These are phyloP conservation scores for Brachymystax lenok DNA, from an alignment of 2,797 vertebrate genomes.

Conservation along the genomic window DNA sequence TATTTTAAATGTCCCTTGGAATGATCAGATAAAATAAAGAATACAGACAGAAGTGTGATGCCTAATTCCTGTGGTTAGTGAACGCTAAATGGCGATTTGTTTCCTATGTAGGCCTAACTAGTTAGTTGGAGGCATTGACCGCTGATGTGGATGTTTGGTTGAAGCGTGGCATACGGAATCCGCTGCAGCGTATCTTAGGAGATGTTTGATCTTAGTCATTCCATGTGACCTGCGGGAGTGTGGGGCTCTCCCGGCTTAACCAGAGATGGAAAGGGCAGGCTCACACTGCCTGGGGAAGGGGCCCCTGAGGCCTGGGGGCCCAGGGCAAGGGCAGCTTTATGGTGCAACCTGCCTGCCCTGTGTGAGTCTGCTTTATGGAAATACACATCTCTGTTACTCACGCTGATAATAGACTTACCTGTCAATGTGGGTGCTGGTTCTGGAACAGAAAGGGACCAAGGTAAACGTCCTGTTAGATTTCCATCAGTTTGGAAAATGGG, in stretches of 20 bases:
- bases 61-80: background rate
- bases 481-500: slow-evolving; percentile 20
- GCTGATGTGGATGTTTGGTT: slow-evolving; percentile 16
- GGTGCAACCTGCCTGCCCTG: slow-evolving; percentile 28
- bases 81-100: background rate
- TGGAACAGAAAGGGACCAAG: slow-evolving; percentile 7
- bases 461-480: slow-evolving; percentile 32
- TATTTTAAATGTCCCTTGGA: background rate
- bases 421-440: slow-evolving; percentile 39
- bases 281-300: slow-evolving; percentile 1
- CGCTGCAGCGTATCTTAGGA: slow-evolving; percentile 5
- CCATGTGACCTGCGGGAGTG: slow-evolving; percentile 39
- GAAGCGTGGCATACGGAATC: slow-evolving; percentile 22
- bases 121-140: background rate
- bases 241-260: slow-evolving; percentile 27
- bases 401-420: slow-evolving; percentile 51
- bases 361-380: slow-evolving; percentile 60
- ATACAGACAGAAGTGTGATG: background rate
- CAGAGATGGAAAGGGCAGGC: slow-evolving; percentile 20
- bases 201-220: slow-evolving; percentile 48
- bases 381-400: slow-evolving; percentile 49
- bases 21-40: background rate
- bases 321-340: slow-evolving; percentile 11
- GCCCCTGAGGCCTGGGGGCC: slow-evolving; percentile 23
- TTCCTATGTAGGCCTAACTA: background rate